phyloP scores from a whole-genome alignment of 2,113 vertebrate species.

The Nymphicus hollandicus region DNA sequence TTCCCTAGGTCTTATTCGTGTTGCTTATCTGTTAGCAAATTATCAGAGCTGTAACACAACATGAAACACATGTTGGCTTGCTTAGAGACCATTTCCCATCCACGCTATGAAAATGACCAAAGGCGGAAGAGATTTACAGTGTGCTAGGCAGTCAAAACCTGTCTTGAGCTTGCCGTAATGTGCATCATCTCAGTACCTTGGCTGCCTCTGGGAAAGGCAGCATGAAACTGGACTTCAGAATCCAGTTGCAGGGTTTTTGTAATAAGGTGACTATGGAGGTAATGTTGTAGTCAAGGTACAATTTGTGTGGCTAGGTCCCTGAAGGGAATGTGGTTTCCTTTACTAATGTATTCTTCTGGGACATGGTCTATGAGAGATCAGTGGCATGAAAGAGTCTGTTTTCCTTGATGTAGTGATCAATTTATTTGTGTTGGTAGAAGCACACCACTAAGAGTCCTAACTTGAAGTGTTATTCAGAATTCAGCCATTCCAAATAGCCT shows the following conservation, averaged over 20 bases:
- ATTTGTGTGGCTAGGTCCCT: background rate
- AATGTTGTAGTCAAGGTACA: background rate
- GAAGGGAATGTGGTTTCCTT: background rate
- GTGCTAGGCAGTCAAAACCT: background rate
- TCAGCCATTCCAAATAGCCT: background rate
- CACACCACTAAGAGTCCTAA: background rate
- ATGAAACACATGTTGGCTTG: background rate
- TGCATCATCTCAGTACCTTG: background rate
- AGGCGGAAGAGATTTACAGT: background rate
- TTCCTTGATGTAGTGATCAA: background rate
- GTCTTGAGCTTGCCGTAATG: background rate
- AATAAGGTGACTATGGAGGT: background rate
- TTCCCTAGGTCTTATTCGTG: background rate
- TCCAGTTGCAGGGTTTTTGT: background rate
- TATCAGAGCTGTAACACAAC: background rate
- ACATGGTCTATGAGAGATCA: background rate
- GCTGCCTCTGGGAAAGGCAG: background rate
- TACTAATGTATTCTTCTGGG: background rate
- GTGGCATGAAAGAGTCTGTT: background rate
- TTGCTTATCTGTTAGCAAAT: slow-evolving; percentile 12
- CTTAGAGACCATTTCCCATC: background rate
- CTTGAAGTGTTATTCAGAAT: background rate
- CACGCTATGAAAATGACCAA: background rate
- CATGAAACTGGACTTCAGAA: background rate
- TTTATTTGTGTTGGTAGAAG: background rate